Evolutionary conservation across 1,140 invertebrate species (phyloP).

Genomic region (Heliconius hermathena): DNA sequence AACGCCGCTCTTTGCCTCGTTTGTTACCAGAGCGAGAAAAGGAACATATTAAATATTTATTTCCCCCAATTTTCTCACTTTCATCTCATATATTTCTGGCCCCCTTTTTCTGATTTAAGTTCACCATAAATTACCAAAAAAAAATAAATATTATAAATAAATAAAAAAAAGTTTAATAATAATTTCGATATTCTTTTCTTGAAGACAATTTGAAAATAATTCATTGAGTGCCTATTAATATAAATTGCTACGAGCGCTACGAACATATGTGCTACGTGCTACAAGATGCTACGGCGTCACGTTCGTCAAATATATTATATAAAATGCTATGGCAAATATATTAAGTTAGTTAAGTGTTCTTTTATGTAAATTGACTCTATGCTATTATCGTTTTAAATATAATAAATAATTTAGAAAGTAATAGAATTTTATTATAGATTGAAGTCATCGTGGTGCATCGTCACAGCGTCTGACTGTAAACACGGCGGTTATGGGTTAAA

Average conservation of each 20-base stretch:
- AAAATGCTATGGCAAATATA: constrained; percentile 1
- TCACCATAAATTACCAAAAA: too few relatives aligned
- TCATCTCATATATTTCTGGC: too few relatives aligned
- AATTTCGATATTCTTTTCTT: background rate
- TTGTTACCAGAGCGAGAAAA: too few relatives aligned
- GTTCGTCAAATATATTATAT: background rate
- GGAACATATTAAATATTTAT: too few relatives aligned
- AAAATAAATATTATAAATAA: too few relatives aligned
- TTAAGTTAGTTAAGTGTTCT: background rate
- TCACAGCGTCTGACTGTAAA: too few relatives aligned
- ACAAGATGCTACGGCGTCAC: background rate
- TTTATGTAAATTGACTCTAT: background rate
- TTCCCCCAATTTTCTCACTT: too few relatives aligned
- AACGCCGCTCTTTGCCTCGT: too few relatives aligned
- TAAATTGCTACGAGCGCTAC: background rate
- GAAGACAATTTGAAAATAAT: background rate
- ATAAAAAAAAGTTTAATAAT: too few relatives aligned
- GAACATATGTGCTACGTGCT: background rate
- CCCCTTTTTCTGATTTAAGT: too few relatives aligned
- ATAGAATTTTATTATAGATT: background rate
- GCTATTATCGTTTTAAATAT: background rate
- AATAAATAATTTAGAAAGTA: too few relatives aligned
- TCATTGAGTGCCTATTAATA: background rate
- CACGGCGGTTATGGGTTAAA: too few relatives aligned
- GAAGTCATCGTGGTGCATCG: background rate